Percentiles rank a stretch among this genome's conserved stretches.
Evolutionary conservation across 2,113 vertebrate genomes (phyloP).

Genomic region (Syngnathus typhle): DNA sequence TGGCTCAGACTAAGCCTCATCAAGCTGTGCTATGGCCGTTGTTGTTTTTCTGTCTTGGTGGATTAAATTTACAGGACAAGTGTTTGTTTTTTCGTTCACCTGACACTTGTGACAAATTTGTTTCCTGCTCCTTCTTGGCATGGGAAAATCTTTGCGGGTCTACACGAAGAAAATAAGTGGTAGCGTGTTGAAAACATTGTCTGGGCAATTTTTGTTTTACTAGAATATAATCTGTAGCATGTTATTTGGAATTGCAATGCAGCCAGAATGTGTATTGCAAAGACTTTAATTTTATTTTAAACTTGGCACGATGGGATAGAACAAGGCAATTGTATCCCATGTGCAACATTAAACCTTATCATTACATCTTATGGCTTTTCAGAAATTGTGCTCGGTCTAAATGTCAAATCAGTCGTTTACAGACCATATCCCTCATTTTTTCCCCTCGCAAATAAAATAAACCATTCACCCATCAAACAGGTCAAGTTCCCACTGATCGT

Average conservation of each 20-base stretch:
- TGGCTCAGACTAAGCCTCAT: conserved; percentile 34
- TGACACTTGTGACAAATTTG: background rate
- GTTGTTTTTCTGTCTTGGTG: conserved; percentile 12
- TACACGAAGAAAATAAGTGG: background rate
- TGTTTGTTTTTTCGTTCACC: background rate
- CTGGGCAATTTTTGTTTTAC: background rate
- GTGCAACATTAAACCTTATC: background rate
- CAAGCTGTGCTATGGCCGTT: conserved; percentile 28
- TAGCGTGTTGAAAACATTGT: background rate
- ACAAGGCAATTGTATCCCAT: background rate
- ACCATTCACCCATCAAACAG: background rate
- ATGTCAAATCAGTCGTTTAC: background rate
- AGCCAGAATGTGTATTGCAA: background rate
- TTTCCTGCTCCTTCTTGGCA: background rate
- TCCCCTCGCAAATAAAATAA: background rate
- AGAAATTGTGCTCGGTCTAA: background rate
- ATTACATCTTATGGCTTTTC: background rate
- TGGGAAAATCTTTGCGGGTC: background rate
- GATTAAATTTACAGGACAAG: conserved; percentile 11
- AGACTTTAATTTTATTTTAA: background rate
- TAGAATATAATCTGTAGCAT: background rate
- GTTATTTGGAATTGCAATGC: background rate
- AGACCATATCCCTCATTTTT: background rate
- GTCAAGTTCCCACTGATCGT: background rate
- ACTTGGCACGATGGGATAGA: background rate